Evolutionary conservation across 2,888 invertebrate genomes (phyloP).

Genomic region (Arctia plantaginis): DNA sequence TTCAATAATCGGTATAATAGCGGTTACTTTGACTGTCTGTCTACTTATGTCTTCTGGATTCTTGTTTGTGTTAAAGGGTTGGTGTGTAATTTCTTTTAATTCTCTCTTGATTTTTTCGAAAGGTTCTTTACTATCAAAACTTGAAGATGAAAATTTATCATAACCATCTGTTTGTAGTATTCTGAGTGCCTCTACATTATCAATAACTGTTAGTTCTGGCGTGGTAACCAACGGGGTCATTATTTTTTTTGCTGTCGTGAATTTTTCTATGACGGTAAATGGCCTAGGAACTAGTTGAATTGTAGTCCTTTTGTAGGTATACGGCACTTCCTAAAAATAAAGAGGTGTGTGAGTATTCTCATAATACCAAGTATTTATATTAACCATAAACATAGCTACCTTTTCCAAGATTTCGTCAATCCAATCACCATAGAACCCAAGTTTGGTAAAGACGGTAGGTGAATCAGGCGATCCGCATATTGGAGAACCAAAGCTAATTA

Average conservation of each 20-base stretch:
- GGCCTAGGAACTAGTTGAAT: neutral
- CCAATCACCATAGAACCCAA: constrained; percentile 38
- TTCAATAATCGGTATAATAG: neutral
- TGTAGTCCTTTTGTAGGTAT: constrained; percentile 1
- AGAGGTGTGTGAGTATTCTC: neutral
- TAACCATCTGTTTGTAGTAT: neutral
- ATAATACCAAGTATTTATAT: neutral
- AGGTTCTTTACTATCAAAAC: neutral
- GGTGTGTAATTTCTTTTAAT: neutral
- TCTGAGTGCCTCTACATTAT: neutral
- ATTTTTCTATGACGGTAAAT: neutral
- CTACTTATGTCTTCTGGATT: neutral
- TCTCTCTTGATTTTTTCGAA: neutral
- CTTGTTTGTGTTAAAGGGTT: neutral
- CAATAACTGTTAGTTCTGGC: neutral
- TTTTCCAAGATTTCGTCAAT: constrained; percentile 22
- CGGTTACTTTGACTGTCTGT: neutral
- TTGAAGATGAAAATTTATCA: neutral
- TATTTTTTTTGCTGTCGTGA: neutral
- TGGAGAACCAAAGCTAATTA: constrained; percentile 44
- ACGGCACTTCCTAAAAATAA: constrained; percentile 15
- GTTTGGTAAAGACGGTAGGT: constrained; percentile 48
- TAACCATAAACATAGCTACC: neutral
- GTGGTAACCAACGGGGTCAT: neutral
- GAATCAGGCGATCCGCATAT: constrained; percentile 33